Base-by-base conservation (phyloP, 2,113 vertebrate species). In the Syngnathus typhle region DNA sequence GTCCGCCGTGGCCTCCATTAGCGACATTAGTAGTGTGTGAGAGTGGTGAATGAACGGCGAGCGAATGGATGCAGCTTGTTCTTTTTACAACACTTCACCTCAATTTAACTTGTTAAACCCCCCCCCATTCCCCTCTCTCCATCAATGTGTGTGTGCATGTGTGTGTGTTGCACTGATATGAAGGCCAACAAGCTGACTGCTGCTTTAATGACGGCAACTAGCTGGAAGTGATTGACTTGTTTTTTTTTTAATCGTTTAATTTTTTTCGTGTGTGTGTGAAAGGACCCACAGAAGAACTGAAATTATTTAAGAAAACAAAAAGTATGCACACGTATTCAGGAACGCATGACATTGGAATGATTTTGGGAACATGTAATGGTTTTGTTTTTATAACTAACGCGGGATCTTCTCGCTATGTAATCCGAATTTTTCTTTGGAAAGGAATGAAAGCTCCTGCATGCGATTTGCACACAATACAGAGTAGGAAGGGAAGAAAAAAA, bases 331-430 rank as follows among this genome's bases (percentile, higher is more conserved):
- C 62, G 77, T 83, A 83, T 86, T 80, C 76, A 79, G 80, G 83
- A 89, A 75, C 79, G 87, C 89, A 90, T 90, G 89, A 81, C 41
- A 70, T 80, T 2, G 71, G 73, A 89, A 87, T 89, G 86, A 83
- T 79, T 88, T 76, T 81, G 71, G 71, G 69, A 83, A 78, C 72
- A 79, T 85, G 80, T 70, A 82, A 81, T 81, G 75, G 80, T 84
- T 67, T 32, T 32, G 27, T 32, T 78, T 73, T 66, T 86, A 60
- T 27, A 27, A 82, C 72, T 44, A 68, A 65, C 55, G 71, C 76
- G 73, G 76, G 80, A 70, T 64, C 59, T 59, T 79, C 69, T 63
- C 23, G 67, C 54, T 63, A 69, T 79, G 70, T 85, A 72, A 82
- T 74, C 44, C 5, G 15, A 70, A 65, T 56, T 64, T 62, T 69